Evolutionary conservation across 2,888 invertebrate genomes (phyloP), one percentile per base, ranked within the genome.

Genomic region (Rhimphoctona megacephalus): DNA sequence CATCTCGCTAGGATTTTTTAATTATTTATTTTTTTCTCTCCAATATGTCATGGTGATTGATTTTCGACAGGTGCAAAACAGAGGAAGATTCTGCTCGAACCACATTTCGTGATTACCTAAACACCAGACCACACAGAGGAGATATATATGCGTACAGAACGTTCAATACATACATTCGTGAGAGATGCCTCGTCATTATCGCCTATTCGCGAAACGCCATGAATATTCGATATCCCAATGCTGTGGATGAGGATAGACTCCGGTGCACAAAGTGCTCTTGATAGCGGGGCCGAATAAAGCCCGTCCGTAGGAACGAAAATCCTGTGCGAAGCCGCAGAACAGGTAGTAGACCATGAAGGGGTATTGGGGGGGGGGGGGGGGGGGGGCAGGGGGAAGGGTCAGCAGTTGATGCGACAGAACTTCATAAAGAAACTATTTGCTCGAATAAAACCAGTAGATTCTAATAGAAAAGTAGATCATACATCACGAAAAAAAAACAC

Each of bases 161-260:
- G 36, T 52, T 49, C 49, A 52, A 78, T 49, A 36, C 49, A 66
- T 19, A 46, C 61, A 22, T 33, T 52, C 30, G n/a, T n/a, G 85
- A 72, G 83, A 81, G 80, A 83, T 81, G 86, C 79, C 81, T 73
- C 86, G 80, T 86, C 84, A 81, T 86, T 86, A 86, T 84, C 86
- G 84, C 78, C 86, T 80, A 86, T 86, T 86, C 86, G 86, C 74
- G 81, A 86, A 78, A 86, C 81, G 52, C 81, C 84, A 86, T 86
- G 86, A 86, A 86, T 86, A 86, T 86, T 86, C 86, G 86, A 86
- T 86, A 83, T 86, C 81, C 86, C 84, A 84, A 84, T 84, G 86
- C 78, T 81, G 36, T 49, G 76, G 19, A 79, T 30, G 30, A 67
- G 61, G 77, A 83, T 78, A 73, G 84, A 84, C 84, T 69, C 74